Evolutionary conservation across 1,140 invertebrate species (phyloP).

Genomic region (Melipona quadrifasciata): DNA sequence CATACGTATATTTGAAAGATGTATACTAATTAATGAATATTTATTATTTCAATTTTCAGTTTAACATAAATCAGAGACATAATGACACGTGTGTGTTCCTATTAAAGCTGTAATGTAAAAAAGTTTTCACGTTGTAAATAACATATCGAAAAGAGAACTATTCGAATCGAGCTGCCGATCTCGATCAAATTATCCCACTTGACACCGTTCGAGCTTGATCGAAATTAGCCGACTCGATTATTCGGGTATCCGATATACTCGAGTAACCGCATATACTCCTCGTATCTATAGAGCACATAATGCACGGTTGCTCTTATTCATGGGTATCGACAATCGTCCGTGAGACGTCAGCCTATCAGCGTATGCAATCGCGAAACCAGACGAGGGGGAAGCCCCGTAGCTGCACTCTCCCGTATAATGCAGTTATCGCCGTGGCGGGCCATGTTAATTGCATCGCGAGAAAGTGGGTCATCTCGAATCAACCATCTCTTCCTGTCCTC

Average conservation of each 20-base stretch:
- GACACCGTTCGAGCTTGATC: too few species aligned
- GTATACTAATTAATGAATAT: background rate
- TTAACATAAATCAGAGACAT: background rate
- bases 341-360: conserved; percentile 45
- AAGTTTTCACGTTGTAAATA: too few species aligned
- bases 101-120: too few species aligned
- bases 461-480: conserved; percentile 62
- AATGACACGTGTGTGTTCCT: background rate
- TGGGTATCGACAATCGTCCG: conserved; percentile 19
- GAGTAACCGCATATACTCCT: background rate
- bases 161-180: too few species aligned
- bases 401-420: conserved; percentile 58
- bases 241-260: too few species aligned
- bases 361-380: conserved; percentile 63
- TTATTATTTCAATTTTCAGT: background rate
- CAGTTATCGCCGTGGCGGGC: conserved; percentile 63
- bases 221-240: too few species aligned
- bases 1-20: background rate
- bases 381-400: conserved; percentile 48
- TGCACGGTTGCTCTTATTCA: conserved; percentile 33
- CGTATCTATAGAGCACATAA: background rate
- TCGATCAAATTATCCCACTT: too few species aligned
- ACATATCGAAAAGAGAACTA: too few species aligned
- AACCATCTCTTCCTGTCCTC: conserved; percentile 47
- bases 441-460: conserved; percentile 56